A percentile compares a stretch with the other conserved stretches of the same genome.
Evolutionary conservation across 1,140 invertebrate species (phyloP).

Genomic region (Melipona quadrifasciata): DNA sequence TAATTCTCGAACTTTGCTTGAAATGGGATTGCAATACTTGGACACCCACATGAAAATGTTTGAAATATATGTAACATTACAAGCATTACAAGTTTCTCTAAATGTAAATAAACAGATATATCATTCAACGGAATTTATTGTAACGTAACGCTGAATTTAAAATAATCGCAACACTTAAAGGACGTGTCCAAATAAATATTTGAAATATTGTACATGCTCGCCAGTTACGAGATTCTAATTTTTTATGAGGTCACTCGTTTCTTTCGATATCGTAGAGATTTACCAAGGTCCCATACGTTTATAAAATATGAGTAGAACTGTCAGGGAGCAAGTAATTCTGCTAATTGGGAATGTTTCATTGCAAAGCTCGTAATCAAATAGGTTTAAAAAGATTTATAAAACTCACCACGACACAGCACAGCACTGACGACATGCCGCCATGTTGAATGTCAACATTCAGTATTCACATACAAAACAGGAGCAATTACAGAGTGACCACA

Average conservation of each 20-base stretch:
- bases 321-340: conserved; percentile 1
- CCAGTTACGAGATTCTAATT: conserved; percentile 66
- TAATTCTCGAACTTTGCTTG: conserved; percentile 24
- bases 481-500: conserved; percentile 30
- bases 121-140: background rate
- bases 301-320: conserved; percentile 11
- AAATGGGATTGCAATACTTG: conserved; percentile 32
- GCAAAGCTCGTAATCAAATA: conserved; percentile 62
- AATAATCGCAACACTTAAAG: background rate
- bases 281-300: background rate
- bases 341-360: conserved; percentile 3
- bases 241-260: conserved; percentile 67
- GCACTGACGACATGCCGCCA: conserved; percentile 97
- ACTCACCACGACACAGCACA: conserved; percentile 95
- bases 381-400: conserved; percentile 68
- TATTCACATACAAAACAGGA: conserved; percentile 67
- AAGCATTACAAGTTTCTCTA: background rate
- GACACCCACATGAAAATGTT: conserved; percentile 51
- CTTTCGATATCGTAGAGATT: conserved; percentile 29
- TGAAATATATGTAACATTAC: conserved; percentile 40
- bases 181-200: conserved; percentile 20
- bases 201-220: conserved; percentile 45
- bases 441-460: conserved; percentile 88
- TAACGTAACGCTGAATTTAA: background rate
- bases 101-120: background rate